Evolutionary conservation across 2,888 invertebrate genomes (phyloP), one percentile per base, ranked within the genome.

Genomic region (Sialis lutaria): DNA sequence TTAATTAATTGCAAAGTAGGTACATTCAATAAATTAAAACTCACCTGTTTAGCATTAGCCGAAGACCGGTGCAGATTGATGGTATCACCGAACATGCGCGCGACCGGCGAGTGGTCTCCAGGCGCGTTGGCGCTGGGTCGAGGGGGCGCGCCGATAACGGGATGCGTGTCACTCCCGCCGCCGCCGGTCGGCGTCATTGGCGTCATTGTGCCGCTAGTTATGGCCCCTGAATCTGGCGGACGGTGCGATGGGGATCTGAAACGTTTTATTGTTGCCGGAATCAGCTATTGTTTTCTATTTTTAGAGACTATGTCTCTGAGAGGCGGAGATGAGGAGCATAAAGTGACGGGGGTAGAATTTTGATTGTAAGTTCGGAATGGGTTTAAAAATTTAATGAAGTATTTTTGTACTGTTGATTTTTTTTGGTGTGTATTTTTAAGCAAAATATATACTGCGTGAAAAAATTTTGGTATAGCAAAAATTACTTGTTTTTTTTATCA

Each of bases 41-140:
- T 63, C 65, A 67, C 67, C 66, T 67, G 67, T 57, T 65, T 67
- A 60, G 66, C 65, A 54, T 65, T 67, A 61, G 64, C 64, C 49
- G 62, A 69, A 54, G 71, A 70, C 57, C 72, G 65, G 55, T 68
- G 69, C 55, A 68, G 63, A 55, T 64, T 63, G 48, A 73, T 61
- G 2, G 81, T 82, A 56, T 82, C 82, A 33, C 82, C 82, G 55
- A 82, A 82, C 81, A 82, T 82, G 59, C 82, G 73, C 5, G 79
- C 68, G 12, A 77, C 73, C 43, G 76, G 75, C 50, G 33, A 30
- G 13, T 69, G 69, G 37, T 68, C 63, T 52, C 60, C 72, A 68
- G 49, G 64, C 54, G 58, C 67, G 65, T 51, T 63, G 59, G 49
- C 47, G 49, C 39, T 35, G 50, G 41, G 8, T 43, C 43, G 39